Base-by-base conservation (phyloP, 2,888 invertebrate genomes). In the Ptilodon capucinus region DNA sequence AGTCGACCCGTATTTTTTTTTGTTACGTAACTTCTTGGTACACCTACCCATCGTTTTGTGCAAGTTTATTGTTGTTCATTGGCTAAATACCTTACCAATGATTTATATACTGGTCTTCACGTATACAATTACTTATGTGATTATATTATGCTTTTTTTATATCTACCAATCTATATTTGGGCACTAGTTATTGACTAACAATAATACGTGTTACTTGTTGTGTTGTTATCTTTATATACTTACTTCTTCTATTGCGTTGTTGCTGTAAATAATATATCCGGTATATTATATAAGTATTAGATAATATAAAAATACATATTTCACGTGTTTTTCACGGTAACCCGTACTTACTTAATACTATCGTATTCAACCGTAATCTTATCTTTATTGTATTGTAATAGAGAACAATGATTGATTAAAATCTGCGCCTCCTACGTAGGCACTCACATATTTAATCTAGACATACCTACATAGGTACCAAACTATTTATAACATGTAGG, bases 221-320 rank as follows among this genome's bases (percentile, higher is more conserved):
- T 35, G 16, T 35, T 35, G 34, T 16, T 14, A 32, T 14, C 13
- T 28, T 32, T 8, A 13, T 32, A 5, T 32, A 32, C 14, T 8
- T 14, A 32, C 8, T 19, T 49, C 21, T 40, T 46, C 23, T 56
- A 16, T 42, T 42, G 51, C 52, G 28, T 48, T 54, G 43, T 54
- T n/a, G 54, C 54, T 60, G 57, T 64, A 50, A 32, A 60, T 60
- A 30, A 60, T 56, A 18, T 34, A 17, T 35, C 17, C 17, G 35
- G 35, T 8, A 11, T 35, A 35, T 35, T 17, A 14, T 32, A 14
- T 32, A 28, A 28, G 5, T 28, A 5, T 32, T 17, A 17, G 17
- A 35, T 35, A 35, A 35, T 2, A 7, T 14, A 32, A 16, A 9
- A 35, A 35, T 17, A 9, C 35, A 2, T 17, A 8, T 17, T 14